Conservation (phyloP, 2,888 invertebrate species). For the Rosalia funebris region DNA sequence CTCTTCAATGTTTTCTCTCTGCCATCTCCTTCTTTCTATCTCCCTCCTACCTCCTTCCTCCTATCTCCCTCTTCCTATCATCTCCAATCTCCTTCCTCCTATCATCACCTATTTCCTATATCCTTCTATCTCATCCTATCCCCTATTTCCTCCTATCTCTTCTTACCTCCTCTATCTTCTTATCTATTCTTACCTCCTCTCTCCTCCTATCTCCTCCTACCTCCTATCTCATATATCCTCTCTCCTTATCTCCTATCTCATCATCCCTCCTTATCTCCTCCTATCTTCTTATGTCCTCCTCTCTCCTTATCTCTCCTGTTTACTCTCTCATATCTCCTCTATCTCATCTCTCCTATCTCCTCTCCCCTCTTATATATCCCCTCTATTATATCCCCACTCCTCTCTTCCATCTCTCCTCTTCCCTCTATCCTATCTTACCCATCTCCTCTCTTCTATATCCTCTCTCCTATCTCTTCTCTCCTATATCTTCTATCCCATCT, state of each 20-base stretch:
- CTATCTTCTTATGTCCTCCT: neutral
- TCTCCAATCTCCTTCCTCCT: neutral
- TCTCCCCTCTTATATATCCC: neutral
- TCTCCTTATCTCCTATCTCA: neutral
- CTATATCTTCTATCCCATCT: neutral
- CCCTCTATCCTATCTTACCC: neutral
- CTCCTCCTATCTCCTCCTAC: neutral
- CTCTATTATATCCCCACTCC: neutral
- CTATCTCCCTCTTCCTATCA: neutral
- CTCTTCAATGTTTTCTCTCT: neutral
- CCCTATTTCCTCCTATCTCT: neutral
- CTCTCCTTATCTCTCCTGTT: neutral
- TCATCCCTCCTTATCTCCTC: neutral
- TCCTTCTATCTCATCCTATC: neutral
- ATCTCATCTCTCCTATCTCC: neutral
- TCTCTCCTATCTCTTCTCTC: conserved; percentile 4
- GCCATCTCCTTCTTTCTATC: neutral
- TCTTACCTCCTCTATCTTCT: neutral
- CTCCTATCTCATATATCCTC: neutral
- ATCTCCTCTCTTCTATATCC: neutral
- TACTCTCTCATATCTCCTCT: neutral
- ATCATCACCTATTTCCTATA: neutral
- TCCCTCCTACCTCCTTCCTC: neutral
- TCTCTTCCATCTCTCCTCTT: neutral
- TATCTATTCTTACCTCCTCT: neutral